Evolutionary conservation across 2,113 vertebrate genomes (phyloP), one percentile per base, ranked within the genome.

Genomic region (Ivindomyrus marchei): DNA sequence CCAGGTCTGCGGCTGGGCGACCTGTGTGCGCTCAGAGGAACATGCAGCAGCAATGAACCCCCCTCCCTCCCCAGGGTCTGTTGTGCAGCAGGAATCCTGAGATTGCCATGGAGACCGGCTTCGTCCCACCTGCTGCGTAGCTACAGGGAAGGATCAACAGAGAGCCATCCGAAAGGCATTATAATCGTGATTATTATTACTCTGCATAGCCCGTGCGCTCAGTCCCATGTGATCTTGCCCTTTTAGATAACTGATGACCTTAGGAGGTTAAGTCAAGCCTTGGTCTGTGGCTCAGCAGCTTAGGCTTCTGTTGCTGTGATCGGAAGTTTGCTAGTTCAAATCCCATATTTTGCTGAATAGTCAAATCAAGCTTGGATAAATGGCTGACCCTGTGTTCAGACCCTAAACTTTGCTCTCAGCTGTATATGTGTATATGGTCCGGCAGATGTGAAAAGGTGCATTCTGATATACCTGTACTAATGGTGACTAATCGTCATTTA

Each of bases 71-170:
- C 17, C 21, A 45, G 36, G 85, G 49, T 86, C 85, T 86, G 46
- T 49, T 31, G 21, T 27, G 45, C 47, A 53, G 11, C 47, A 36
- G n/a, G 50, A 87, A 52, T 53, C 8, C 27, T 36, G 85, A 2
- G 27, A 87, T 87, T 17, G 49, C 85, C 27, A 87, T 87, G 85
- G 85, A 87, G 85, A 87, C 49, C 0, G 47, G 85, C 42, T 85
- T 47, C 45, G n/a, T 45, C 21, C 39, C 21, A 46, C 46, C 46
- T 46, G 46, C 46, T 46, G 46, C 7, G 21, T 62, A 62, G 56
- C 56, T 62, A 62, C 24, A 62, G 19, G 56, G 3, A 62, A 6
- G 56, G 17, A 24, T 62, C 24, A n/a, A 5, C 58, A 66, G 58
- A 24, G 58, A 66, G 58, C 8, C 58, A 10, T 66, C 58, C 4